Evolutionary conservation across 2,113 vertebrate species (phyloP), one percentile per base, ranked within the genome.

Genomic region (Pogonocichla stellata): DNA sequence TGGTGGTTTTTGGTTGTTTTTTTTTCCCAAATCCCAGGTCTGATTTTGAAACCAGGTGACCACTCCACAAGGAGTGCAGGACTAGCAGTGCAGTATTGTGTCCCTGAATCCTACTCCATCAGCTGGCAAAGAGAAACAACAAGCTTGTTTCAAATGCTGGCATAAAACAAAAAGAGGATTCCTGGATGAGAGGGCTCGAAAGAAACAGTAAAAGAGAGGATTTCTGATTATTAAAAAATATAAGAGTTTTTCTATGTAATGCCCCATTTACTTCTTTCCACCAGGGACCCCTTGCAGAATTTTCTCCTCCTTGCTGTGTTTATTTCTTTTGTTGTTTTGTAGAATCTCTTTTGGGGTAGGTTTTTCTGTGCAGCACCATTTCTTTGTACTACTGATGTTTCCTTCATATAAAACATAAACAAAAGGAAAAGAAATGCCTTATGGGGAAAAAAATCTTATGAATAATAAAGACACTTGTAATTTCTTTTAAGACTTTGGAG

Each of bases 241-340:
- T 19, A 36, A 19, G 33, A 65, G 29, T 17, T 54, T 1, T 5
- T n/a, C 40, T 54, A 14, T 48, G n/a, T 51, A 66, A 90, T 74
- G 85, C 36, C 36, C 25, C 11, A 40, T 92, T 83, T 24, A 33
- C 34, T 80, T 71, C 43, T 80, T 96, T 80, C 56, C 80, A 72
- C 20, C 0, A 2, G 77, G 66, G 80, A 92, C 36, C 6, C 20
- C 42, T 88, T 48, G 34, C 29, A 88, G 62, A 80, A 51, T n/a
- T 81, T 80, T 90, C 89, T 72, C 58, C 67, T 94, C 58, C 53
- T 86, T 45, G 47, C 83, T 91, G 65, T 87, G 53, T 82, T 95
- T 24, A 40, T 86, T 94, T 92, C 67, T 86, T 82, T 67, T 92
- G 45, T 80, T 95, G 47, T 47, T 73, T 78, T 82, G 60, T 73